Conservation (phyloP, 2,113 vertebrate genomes). For the Archilochus colubris region DNA sequence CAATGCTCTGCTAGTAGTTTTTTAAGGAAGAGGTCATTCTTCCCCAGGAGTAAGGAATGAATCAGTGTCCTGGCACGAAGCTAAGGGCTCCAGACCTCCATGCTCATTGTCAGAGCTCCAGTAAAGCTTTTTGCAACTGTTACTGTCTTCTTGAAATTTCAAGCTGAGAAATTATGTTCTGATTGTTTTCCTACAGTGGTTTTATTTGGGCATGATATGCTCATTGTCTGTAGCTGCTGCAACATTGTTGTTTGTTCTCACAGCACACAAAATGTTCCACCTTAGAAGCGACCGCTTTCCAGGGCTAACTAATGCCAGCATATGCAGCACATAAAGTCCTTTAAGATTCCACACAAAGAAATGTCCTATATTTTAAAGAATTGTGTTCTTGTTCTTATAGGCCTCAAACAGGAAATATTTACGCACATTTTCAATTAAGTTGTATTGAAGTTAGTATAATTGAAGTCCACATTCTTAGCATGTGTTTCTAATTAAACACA, state of each 20-base stretch:
- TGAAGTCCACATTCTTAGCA: conserved; percentile 37
- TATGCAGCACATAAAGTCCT: conserved; percentile 11
- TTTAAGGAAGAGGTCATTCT: not conserved
- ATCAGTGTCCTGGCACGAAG: not conserved
- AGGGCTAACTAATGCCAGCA: not conserved
- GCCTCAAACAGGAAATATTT: conserved; percentile 52
- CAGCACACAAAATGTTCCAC: conserved; percentile 36
- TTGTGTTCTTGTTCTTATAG: conserved; percentile 36
- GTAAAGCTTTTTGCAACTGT: not conserved
- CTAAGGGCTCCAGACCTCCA: not conserved
- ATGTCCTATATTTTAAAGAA: conserved; percentile 19
- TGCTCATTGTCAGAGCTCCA: conserved; percentile 2
- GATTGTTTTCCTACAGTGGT: conserved; percentile 3
- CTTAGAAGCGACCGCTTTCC: conserved; percentile 24
- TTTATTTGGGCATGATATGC: conserved; percentile 37
- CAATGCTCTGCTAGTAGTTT: accelerated
- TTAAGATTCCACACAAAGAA: conserved; percentile 24
- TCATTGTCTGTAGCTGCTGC: conserved; percentile 26
- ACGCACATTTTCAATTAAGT: conserved; percentile 49
- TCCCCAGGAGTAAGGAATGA: not conserved
- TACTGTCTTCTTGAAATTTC: conserved; percentile 14
- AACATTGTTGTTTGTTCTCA: not conserved
- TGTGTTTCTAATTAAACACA: conserved; percentile 33
- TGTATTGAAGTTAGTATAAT: conserved; percentile 30
- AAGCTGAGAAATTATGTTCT: conserved; percentile 45